phyloP scores from a whole-genome alignment of 2,888 invertebrate genomes.

The Drosophila colorata region DNA sequence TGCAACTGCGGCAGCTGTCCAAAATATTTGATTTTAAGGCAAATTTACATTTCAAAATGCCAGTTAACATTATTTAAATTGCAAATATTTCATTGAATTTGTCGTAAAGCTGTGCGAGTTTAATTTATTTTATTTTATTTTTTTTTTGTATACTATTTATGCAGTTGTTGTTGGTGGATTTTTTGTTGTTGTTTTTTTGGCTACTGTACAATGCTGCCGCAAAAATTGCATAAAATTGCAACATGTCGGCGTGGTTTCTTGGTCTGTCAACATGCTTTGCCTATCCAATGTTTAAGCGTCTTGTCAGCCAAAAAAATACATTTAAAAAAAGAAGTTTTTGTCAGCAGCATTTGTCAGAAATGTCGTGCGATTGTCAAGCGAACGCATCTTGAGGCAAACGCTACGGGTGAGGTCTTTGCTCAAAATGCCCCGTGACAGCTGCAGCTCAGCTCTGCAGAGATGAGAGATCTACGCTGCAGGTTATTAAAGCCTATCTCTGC shows the following conservation, averaged over 20 bases:
- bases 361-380: slow-evolving; percentile 71
- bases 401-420: slow-evolving; percentile 54
- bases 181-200: slow-evolving; percentile 24
- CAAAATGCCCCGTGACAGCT: slow-evolving; percentile 31
- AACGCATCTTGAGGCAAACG: slow-evolving; percentile 37
- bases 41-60: slow-evolving; percentile 63
- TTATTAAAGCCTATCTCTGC: slow-evolving; percentile 29
- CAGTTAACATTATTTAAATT: slow-evolving; percentile 77
- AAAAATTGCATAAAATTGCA: slow-evolving; percentile 73
- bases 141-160: background rate
- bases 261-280: slow-evolving; percentile 68
- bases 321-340: slow-evolving; percentile 54
- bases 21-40: slow-evolving; percentile 52
- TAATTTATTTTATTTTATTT: slow-evolving; percentile 66
- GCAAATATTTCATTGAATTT: slow-evolving; percentile 76
- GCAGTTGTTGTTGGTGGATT: background rate
- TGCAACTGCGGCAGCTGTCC: slow-evolving; percentile 64
- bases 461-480: slow-evolving; percentile 10
- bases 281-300: slow-evolving; percentile 48
- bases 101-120: slow-evolving; percentile 67
- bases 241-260: slow-evolving; percentile 56
- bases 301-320: slow-evolving; percentile 45
- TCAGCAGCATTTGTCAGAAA: slow-evolving; percentile 73
- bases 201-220: slow-evolving; percentile 38
- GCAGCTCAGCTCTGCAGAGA: slow-evolving; percentile 14